A percentile compares a stretch with the other conserved stretches of the same genome.
Evolutionary conservation across 2,113 vertebrate genomes (phyloP).

Genomic region (Myotis brandtii): DNA sequence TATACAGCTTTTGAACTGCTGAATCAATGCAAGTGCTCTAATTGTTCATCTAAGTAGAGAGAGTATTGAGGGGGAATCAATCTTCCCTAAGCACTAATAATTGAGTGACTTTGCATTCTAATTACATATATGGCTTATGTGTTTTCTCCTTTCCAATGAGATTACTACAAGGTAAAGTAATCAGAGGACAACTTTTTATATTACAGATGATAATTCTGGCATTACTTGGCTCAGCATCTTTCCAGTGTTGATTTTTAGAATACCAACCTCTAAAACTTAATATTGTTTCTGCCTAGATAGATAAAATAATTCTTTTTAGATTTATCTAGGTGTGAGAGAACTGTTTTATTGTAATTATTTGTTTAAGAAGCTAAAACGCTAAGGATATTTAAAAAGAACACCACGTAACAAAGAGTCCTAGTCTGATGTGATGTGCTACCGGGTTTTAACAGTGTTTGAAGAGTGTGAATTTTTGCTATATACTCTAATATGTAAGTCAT

Average conservation of each 20-base stretch:
- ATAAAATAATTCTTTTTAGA: conserved; percentile 61
- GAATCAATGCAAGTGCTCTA: conserved; percentile 38
- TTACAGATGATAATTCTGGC: conserved; percentile 59
- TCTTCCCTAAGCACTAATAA: conserved; percentile 71
- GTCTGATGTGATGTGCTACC: conserved; percentile 69
- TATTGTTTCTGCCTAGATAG: conserved; percentile 68
- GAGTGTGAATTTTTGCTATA: conserved; percentile 72
- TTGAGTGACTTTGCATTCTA: conserved; percentile 66
- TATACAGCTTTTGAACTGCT: background rate
- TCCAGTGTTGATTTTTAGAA: conserved; percentile 73
- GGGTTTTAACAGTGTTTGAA: conserved; percentile 75
- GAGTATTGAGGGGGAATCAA: conserved; percentile 52
- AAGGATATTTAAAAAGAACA: conserved; percentile 72
- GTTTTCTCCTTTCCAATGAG: conserved; percentile 71
- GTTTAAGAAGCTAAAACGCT: conserved; percentile 73
- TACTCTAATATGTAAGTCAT: conserved; percentile 78
- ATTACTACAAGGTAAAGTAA: conserved; percentile 71
- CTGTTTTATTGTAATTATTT: conserved; percentile 76
- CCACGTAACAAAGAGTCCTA: conserved; percentile 57
- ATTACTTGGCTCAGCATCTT: conserved; percentile 66
- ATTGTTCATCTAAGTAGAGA: conserved; percentile 64
- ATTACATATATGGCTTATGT: conserved; percentile 65
- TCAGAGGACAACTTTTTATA: conserved; percentile 70
- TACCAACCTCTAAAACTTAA: conserved; percentile 60
- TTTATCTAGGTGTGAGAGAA: conserved; percentile 54